phyloP scores from a whole-genome alignment of 2,888 invertebrate species.

The Drosophila rubida region DNA sequence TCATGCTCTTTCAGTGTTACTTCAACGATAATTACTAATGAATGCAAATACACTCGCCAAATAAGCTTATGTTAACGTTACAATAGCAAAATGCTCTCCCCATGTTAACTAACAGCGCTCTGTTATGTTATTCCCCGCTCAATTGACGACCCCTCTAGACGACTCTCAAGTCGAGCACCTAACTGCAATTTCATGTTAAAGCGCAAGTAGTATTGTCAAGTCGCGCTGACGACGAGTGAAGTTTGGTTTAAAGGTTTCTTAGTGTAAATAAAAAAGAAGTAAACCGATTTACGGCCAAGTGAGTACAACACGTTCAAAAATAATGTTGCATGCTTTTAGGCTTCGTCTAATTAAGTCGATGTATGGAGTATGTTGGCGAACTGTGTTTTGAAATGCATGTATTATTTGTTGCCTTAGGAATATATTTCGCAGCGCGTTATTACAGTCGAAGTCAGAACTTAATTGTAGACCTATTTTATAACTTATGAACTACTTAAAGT shows the following conservation, averaged over 20 bases:
- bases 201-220: background rate
- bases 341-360: background rate
- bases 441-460: background rate
- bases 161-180: too few relatives aligned
- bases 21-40: background rate
- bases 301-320: background rate
- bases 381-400: too few relatives aligned
- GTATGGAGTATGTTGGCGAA: too few relatives aligned
- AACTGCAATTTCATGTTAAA: background rate
- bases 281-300: too few relatives aligned
- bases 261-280: background rate
- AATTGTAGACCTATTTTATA: background rate
- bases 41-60: background rate
- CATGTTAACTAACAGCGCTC: constrained; percentile 4
- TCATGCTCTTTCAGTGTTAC: background rate
- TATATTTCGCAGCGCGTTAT: background rate
- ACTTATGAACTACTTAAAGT: constrained; percentile 5
- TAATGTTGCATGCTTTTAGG: constrained; percentile 5
- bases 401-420: background rate
- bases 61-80: background rate
- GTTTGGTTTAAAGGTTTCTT: background rate
- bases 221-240: background rate
- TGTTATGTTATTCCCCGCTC: background rate
- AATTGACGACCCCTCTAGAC: too few relatives aligned
- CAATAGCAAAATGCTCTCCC: background rate